Evolutionary conservation across 1,140 invertebrate species (phyloP).

Genomic region (Pomacea maculata): DNA sequence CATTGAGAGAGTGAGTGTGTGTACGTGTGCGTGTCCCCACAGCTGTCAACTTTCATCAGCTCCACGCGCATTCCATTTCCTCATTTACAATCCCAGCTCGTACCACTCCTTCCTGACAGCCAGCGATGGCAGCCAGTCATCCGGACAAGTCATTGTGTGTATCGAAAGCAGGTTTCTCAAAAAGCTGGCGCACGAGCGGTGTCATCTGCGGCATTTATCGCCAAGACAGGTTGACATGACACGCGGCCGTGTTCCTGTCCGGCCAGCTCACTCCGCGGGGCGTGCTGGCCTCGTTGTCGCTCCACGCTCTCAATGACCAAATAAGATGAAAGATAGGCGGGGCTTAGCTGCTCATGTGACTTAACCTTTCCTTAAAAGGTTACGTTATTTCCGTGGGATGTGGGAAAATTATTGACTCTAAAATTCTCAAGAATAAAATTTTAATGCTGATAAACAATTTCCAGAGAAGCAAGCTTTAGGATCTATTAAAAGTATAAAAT

Average conservation of each 20-base stretch:
- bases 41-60: not conserved
- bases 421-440: not conserved
- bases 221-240: no score
- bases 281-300: no score
- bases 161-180: not conserved
- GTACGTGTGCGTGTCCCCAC: conserved; percentile 1
- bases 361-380: not conserved
- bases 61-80: not conserved
- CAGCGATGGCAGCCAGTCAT: not conserved
- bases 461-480: not conserved
- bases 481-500: not conserved
- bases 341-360: not conserved
- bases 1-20: not conserved
- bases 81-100: not conserved
- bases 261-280: no score
- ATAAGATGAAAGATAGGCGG: not conserved
- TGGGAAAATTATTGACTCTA: not conserved
- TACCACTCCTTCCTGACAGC: not conserved
- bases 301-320: not conserved
- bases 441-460: not conserved
- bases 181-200: not conserved
- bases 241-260: no score
- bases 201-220: no score
- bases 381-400: not conserved
- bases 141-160: not conserved